Evolutionary conservation across 2,797 vertebrate genomes (phyloP).

Genomic region (Antennarius maculatus): DNA sequence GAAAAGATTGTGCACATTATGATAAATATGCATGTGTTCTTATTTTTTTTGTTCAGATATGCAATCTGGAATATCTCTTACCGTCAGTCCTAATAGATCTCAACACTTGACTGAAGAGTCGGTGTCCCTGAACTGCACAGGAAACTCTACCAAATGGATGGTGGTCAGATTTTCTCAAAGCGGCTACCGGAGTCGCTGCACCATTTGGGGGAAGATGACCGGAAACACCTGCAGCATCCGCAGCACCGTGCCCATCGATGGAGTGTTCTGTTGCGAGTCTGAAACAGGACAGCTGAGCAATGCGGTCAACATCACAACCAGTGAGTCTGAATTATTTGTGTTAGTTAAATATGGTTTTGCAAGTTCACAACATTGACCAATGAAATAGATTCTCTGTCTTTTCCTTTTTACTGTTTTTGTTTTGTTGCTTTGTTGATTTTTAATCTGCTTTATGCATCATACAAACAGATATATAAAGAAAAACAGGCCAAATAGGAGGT

Average conservation of each 20-base stretch:
- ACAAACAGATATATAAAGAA: no score
- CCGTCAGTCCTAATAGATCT: constrained; percentile 38
- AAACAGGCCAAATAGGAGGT: no score
- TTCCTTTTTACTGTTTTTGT: no score
- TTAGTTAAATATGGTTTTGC: no score
- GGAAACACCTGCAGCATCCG: neutral
- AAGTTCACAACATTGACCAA: no score
- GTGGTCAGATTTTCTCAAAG: neutral
- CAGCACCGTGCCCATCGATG: accelerated
- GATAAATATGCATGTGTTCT: neutral
- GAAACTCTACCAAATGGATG: constrained; percentile 38
- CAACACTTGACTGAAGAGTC: constrained; percentile 39
- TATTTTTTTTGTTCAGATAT: constrained; percentile 17
- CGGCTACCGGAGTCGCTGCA: accelerated
- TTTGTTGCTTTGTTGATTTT: no score
- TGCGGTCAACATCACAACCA: constrained; percentile 46
- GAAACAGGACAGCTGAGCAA: constrained; percentile 44
- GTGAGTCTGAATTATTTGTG: neutral
- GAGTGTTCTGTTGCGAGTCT: constrained; percentile 64
- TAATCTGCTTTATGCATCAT: no score
- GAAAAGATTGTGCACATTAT: no score
- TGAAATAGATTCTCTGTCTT: no score
- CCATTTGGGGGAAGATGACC: neutral
- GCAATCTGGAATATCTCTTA: constrained; percentile 5
- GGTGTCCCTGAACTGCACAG: constrained; percentile 52